Evolutionary conservation across 2,797 vertebrate species (phyloP).

Genomic region (Hydrophis major): DNA sequence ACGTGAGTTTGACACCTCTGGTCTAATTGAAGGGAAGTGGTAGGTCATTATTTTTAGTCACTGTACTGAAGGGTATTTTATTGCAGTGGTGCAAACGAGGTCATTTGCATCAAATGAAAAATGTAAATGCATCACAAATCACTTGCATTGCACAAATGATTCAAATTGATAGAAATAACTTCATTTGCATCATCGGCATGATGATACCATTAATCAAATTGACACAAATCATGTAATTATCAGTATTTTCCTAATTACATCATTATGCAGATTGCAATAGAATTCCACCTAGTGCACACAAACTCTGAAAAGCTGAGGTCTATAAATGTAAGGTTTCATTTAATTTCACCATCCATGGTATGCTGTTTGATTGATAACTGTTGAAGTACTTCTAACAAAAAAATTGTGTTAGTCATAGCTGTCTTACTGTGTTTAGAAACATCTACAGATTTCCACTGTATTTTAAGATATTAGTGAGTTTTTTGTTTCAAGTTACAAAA

Average conservation of each 20-base stretch:
- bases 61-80: background rate
- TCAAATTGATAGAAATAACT: background rate
- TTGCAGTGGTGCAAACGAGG: background rate
- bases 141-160: background rate
- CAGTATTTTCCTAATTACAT: background rate
- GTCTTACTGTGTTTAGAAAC: background rate
- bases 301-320: background rate
- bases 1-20: background rate
- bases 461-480: background rate
- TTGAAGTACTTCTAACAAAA: background rate
- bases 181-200: background rate
- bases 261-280: background rate
- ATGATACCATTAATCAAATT: background rate
- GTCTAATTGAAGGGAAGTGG: background rate
- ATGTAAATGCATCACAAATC: background rate
- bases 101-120: background rate
- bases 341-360: background rate
- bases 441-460: background rate
- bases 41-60: background rate
- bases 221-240: background rate
- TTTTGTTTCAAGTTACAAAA: background rate
- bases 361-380: background rate
- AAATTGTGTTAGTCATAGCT: background rate
- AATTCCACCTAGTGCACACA: background rate
- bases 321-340: background rate